phyloP scores from a whole-genome alignment of 2,888 invertebrate species.

The Conomelus anceps region DNA sequence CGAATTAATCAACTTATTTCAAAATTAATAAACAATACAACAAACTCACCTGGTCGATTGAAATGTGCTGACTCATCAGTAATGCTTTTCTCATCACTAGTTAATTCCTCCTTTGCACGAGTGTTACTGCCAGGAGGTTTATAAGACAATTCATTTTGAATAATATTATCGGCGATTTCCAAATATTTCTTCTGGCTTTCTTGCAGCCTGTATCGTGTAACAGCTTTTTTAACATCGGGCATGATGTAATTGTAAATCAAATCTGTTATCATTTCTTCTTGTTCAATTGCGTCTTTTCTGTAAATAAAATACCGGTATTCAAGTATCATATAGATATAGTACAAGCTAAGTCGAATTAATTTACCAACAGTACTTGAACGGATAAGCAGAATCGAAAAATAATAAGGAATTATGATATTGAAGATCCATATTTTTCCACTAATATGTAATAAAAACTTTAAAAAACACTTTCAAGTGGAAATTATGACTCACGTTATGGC shows the following conservation, averaged over 20 bases:
- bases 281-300: background rate
- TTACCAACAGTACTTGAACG: no score
- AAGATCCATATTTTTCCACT: no score
- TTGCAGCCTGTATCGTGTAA: background rate
- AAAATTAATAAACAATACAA: no score
- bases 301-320: no score
- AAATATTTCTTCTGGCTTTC: background rate
- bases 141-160: background rate
- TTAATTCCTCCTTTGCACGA: background rate
- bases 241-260: background rate
- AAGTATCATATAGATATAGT: no score
- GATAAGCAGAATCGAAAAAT: no score
- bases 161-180: background rate
- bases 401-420: no score
- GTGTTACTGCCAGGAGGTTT: background rate
- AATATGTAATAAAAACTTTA: no score
- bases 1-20: no score
- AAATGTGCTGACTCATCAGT: background rate
- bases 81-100: background rate
- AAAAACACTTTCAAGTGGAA: no score
- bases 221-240: background rate
- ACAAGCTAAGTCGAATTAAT: no score
- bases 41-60: background rate
- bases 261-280: background rate
- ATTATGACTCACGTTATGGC: no score